These are phyloP conservation scores for Drosophila subquinaria DNA, from an alignment of 2,888 invertebrate species.

Conservation along the genomic window DNA sequence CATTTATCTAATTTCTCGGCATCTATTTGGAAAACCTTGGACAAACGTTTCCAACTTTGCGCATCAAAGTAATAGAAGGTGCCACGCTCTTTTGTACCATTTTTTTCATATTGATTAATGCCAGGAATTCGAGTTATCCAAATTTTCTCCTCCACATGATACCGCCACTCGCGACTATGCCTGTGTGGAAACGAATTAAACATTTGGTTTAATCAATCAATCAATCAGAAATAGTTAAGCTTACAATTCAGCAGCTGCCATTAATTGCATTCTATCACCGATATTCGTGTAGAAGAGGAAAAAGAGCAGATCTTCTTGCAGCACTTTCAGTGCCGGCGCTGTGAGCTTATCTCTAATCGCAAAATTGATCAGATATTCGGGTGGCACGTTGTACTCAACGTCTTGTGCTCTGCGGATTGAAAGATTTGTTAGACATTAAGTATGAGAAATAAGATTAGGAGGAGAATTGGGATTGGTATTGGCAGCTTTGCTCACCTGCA, in stretches of 20 bases:
- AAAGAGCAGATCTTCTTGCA: conserved; percentile 99
- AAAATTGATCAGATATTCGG: conserved; percentile 99
- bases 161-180: conserved; percentile 99
- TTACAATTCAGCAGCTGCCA: conserved; percentile 98
- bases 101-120: conserved; percentile 96
- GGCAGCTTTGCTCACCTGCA: conserved; percentile 87
- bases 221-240: conserved; percentile 83
- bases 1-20: conserved; percentile 98
- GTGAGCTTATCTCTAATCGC: conserved; percentile 98
- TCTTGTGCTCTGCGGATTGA: conserved; percentile 93
- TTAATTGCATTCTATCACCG: conserved; percentile 98
- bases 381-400: conserved; percentile 98
- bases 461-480: not conserved
- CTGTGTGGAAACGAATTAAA: conserved; percentile 86
- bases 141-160: conserved; percentile 99
- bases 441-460: not conserved
- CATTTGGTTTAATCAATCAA: not conserved
- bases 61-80: conserved; percentile 99
- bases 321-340: conserved; percentile 97
- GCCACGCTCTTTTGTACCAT: conserved; percentile 98
- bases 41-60: conserved; percentile 99
- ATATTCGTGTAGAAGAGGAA: conserved; percentile 99
- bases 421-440: not conserved
- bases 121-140: conserved; percentile 99
- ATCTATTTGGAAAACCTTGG: conserved; percentile 99